phyloP scores from a whole-genome alignment of 1,140 invertebrate species.

The Pogonus chalceus region DNA sequence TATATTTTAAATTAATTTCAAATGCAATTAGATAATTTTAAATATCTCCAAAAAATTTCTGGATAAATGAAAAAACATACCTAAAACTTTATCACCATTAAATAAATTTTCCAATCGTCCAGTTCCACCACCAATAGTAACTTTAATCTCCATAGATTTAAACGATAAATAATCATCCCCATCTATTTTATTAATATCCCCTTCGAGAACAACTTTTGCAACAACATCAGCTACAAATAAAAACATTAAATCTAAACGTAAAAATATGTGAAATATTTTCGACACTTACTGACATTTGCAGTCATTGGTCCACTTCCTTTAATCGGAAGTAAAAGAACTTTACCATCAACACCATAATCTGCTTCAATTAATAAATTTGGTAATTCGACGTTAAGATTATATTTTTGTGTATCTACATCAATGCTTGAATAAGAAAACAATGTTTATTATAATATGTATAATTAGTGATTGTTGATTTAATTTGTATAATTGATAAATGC shows the following conservation, averaged over 20 bases:
- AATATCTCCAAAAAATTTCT: too few species aligned
- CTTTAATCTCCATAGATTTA: conserved; percentile 39
- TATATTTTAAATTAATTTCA: too few species aligned
- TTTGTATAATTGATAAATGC: too few species aligned
- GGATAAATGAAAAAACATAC: too few species aligned
- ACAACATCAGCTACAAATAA: conserved; percentile 42
- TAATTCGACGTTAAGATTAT: conserved; percentile 42
- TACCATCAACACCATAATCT: conserved; percentile 49
- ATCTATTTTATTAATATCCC: conserved; percentile 34
- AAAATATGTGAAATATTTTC: neutral
- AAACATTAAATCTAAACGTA: conserved; percentile 9
- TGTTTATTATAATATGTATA: neutral
- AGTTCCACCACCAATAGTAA: conserved; percentile 45
- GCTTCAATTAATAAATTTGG: conserved; percentile 47
- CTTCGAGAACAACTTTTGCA: conserved; percentile 40
- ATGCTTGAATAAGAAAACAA: conserved; percentile 32
- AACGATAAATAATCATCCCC: conserved; percentile 45
- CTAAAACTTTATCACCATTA: conserved; percentile 45
- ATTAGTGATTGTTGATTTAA: neutral
- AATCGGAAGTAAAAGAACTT: conserved; percentile 48
- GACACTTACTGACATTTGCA: conserved; percentile 49
- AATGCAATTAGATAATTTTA: too few species aligned
- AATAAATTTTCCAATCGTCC: conserved; percentile 53
- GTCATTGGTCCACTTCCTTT: conserved; percentile 46
- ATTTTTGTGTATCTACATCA: conserved; percentile 37